Base-by-base conservation (phyloP, 2,113 vertebrate species). In the Urocolius indicus region DNA sequence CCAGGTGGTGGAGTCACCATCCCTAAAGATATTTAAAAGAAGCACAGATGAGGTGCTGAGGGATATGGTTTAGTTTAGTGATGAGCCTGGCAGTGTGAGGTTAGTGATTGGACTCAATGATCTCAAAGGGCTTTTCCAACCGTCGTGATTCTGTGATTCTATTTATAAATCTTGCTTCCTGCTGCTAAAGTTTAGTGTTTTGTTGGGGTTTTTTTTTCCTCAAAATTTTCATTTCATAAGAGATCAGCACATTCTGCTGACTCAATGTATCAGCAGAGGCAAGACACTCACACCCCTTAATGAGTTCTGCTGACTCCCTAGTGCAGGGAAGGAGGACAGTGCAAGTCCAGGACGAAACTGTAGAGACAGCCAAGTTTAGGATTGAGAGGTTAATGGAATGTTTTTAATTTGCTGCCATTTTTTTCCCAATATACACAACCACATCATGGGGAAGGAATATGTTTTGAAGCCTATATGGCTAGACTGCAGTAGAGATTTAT, bases 271-370 rank as follows among this genome's bases (percentile, higher is more conserved):
- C 51, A 77, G 14, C 27, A 84, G 23, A 82, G 11, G 8, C 20
- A 80, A 81, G 66, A n/a, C 1, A 4, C 8, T 7, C 6, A 18
- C 0, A 1, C 1, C 6, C 1, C 13, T 24, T 4, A 8, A 62
- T 27, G 43, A 67, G 62, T 88, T 67, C 18, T 88, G 20, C 46
- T 71, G 55, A 16, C 13, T 81, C 34, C 21, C 0, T 68, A 21
- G 5, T 32, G 10, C 1, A 2, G 7, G 20, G 5, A 79, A 63
- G 59, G 54, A 54, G 27, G 5, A 49, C 4, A 22, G 16, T 9
- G 6, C 11, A 54, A 41, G 14, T 17, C 20, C 34, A 51, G 12
- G 32, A 69, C 24, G 55, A 82, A 83, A 20, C 8, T 2, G 2
- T 1, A 66, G 36, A 59, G 19, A 48, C 27, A 82, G 21, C 2